Evolutionary conservation across 2,888 invertebrate genomes (phyloP).

Genomic region (Resseliella maxima): DNA sequence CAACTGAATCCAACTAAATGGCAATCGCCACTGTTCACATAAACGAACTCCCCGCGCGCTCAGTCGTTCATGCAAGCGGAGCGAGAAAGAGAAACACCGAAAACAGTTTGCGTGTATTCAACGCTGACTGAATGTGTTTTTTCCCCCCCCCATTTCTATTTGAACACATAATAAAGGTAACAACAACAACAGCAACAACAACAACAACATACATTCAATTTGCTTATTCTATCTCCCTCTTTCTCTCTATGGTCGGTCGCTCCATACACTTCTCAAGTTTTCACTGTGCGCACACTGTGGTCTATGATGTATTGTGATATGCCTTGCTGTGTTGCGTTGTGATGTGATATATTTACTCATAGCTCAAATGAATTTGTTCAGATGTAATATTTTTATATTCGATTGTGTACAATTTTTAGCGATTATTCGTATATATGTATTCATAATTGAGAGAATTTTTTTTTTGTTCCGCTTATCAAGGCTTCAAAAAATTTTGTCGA

Average conservation of each 20-base stretch:
- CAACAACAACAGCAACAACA: slow-evolving; percentile 5
- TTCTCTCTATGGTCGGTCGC: background rate
- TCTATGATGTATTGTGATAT: background rate
- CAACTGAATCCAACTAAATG: slow-evolving; percentile 53
- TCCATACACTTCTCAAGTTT: background rate
- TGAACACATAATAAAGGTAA: background rate
- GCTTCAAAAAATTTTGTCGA: background rate
- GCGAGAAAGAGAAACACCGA: background rate
- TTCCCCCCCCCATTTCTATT: slow-evolving; percentile 36
- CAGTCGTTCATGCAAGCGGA: background rate
- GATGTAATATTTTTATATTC: background rate
- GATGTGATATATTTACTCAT: slow-evolving; percentile 33
- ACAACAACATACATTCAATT: slow-evolving; percentile 45
- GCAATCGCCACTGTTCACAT: slow-evolving; percentile 48
- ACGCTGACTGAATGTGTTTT: background rate
- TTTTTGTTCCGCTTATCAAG: slow-evolving; percentile 18
- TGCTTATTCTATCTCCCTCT: background rate
- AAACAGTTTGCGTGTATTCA: slow-evolving; percentile 25
- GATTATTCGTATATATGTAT: background rate
- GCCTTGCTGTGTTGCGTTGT: background rate
- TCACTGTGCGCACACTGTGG: background rate
- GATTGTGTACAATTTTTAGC: background rate
- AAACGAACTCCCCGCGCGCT: slow-evolving; percentile 30
- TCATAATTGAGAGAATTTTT: background rate
- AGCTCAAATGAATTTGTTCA: background rate